Conservation (phyloP, 2,888 invertebrate genomes). For the Harmothoe impar region DNA sequence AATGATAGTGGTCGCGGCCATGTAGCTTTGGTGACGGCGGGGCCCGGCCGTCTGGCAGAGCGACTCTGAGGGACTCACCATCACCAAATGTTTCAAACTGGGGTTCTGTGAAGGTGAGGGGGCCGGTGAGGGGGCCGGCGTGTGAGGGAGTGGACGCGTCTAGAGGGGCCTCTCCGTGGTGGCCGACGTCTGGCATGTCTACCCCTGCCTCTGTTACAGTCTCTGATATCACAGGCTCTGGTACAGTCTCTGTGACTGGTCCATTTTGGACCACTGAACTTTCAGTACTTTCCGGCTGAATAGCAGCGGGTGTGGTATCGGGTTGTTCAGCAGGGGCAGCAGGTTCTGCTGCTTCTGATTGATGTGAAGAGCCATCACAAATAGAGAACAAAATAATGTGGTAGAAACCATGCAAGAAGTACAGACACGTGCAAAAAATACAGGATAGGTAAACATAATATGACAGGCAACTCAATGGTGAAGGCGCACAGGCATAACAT, state of each 20-base stretch:
- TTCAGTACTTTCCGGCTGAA: neutral
- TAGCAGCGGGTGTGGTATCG: neutral
- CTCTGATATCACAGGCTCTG: neutral
- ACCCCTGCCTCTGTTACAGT: neutral
- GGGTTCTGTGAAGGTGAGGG: constrained; percentile 50
- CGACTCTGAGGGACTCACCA: constrained; percentile 51
- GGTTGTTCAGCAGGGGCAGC: neutral
- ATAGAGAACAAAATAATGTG: constrained; percentile 8
- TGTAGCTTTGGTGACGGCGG: neutral
- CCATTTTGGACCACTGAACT: constrained; percentile 6
- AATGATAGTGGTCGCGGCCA: neutral
- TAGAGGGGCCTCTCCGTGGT: neutral
- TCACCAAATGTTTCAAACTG: constrained; percentile 58
- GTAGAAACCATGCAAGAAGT: constrained; percentile 6
- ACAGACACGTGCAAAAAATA: neutral
- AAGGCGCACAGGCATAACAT: neutral
- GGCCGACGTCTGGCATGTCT: neutral
- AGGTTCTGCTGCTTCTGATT: constrained; percentile 33
- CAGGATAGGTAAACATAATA: neutral
- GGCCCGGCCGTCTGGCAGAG: neutral
- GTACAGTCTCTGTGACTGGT: constrained; percentile 13
- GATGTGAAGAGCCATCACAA: constrained; percentile 38
- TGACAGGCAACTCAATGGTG: constrained; percentile 19
- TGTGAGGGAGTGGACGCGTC: neutral
- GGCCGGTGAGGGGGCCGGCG: neutral